Percentiles rank a stretch among this genome's conserved stretches.
Conservation (phyloP, 2,797 vertebrate species). For the Loriculus beryllinus region DNA sequence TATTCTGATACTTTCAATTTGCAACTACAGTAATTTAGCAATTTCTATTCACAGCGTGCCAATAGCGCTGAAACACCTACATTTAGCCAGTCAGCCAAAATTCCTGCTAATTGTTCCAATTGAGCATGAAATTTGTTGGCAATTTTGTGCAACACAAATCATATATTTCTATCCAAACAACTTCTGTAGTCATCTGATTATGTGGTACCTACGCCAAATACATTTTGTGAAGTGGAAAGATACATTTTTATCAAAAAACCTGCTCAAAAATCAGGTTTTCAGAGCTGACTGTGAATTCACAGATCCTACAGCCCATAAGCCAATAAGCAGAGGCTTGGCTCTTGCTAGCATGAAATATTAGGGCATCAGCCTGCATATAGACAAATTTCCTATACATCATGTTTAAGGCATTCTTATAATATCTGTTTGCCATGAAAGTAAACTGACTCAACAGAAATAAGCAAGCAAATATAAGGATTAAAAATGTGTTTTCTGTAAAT, state of each 20-base stretch:
- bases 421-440: background rate
- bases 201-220: slow-evolving; percentile 18
- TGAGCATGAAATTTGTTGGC: slow-evolving; percentile 49
- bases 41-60: background rate
- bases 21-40: slow-evolving; percentile 33
- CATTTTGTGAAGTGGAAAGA: slow-evolving; percentile 68
- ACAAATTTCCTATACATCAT: background rate
- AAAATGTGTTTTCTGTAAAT: background rate
- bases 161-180: slow-evolving; percentile 25
- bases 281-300: background rate
- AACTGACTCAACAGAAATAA: background rate
- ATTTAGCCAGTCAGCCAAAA: slow-evolving; percentile 50
- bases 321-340: background rate
- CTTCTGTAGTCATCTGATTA: slow-evolving; percentile 39
- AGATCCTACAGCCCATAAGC: background rate
- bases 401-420: background rate
- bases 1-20: slow-evolving; percentile 46
- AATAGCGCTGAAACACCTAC: slow-evolving; percentile 35
- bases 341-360: background rate
- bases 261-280: background rate
- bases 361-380: background rate
- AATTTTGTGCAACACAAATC: slow-evolving; percentile 43
- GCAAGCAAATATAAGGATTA: background rate
- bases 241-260: slow-evolving; percentile 64
- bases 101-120: slow-evolving; percentile 32